Base-by-base conservation (phyloP, 2,888 invertebrate species). In the Troilus luridus region DNA sequence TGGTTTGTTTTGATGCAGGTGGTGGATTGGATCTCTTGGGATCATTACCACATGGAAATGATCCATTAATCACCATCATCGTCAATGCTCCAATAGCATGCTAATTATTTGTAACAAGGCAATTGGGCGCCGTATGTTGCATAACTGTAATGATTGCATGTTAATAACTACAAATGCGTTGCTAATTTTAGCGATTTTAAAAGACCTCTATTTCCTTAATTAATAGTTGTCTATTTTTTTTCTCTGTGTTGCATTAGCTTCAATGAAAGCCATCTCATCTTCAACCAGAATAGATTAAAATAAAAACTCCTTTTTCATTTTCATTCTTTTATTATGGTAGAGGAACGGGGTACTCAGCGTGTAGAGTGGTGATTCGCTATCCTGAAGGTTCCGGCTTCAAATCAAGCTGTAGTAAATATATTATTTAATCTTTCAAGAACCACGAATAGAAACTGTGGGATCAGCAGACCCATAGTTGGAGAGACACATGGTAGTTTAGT, bases 11-110 rank as follows among this genome's bases (percentile, higher is more conserved):
- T 19, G 27, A 17, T 41, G 17, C 17, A 41, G 19, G 41, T 77
- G 17, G 14, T 41, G 19, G 27, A 77, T 24, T 17, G 8, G 14
- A 41, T 41, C 27, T 7, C 14, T 19, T 41, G 41, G 5, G 41
- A 41, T 41, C 41, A 41, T 77, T 77, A 7, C 17, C 72, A 41
- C 41, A 77, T 77, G 72, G 27, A 77, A 77, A 77, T 77, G 72
- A 77, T 77, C 41, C 72, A 77, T 77, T 41, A 27, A 77, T 77
- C 72, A 77, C 27, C 72, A 77, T 77, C 72, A 77, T 41, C 72
- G 41, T 77, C 27, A 77, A 77, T 77, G 27, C 17, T 41, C 72
- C 72, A 77, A 77, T 77, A 27, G 41, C 17, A 77, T 41, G 72
- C 72, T 77, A 77, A 77, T 77, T 41, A 41, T 41, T 41, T 77